Conservation (phyloP, 2,113 vertebrate species). For the Hyaena hyaena region DNA sequence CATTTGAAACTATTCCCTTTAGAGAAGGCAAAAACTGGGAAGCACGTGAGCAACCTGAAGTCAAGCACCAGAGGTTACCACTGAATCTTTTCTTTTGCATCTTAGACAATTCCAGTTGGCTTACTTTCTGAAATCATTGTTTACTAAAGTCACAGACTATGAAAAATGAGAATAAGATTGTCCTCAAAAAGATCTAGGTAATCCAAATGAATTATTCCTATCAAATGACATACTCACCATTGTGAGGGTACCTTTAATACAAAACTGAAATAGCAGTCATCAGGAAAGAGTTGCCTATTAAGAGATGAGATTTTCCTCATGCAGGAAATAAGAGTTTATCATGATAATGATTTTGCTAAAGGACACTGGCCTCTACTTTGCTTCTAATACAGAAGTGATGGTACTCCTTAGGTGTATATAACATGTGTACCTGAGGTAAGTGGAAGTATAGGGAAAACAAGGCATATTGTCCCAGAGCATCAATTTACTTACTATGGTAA, state of each 20-base stretch:
- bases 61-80: neutral
- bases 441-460: neutral
- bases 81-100: neutral
- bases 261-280: neutral
- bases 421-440: neutral
- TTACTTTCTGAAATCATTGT: neutral
- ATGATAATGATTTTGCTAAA: neutral
- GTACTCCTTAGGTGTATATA: neutral
- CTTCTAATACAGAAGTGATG: neutral
- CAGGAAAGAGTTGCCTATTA: neutral
- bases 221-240: neutral
- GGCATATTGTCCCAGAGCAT: neutral
- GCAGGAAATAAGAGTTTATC: neutral
- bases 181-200: neutral
- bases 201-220: conserved; percentile 20
- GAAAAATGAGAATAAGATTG: neutral
- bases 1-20: neutral
- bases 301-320: neutral
- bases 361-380: neutral
- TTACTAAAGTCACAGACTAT: neutral
- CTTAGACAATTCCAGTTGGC: neutral
- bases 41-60: neutral
- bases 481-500: neutral
- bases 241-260: neutral
- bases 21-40: neutral